A percentile compares a stretch with the other conserved stretches of the same genome.
These are phyloP conservation scores for Microcebus jonahi DNA, from an alignment of 2,113 vertebrate species.

Conservation along the genomic window DNA sequence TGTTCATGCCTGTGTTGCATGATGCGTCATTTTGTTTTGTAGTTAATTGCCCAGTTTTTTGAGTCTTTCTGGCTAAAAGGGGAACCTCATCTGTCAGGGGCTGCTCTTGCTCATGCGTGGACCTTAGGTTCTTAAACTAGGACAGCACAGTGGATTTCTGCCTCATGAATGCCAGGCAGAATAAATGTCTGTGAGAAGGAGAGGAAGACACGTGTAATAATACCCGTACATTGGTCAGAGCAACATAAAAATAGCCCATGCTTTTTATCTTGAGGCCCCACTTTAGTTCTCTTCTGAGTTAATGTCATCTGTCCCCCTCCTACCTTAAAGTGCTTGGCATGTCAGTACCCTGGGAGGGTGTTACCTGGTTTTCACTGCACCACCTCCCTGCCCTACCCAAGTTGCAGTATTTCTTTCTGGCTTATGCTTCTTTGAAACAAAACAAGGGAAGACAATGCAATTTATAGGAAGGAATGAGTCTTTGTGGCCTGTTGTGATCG, in stretches of 20 bases:
- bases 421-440: slow-evolving; percentile 46
- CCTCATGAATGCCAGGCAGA: background rate
- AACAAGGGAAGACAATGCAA: background rate
- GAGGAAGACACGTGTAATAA: background rate
- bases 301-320: background rate
- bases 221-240: background rate
- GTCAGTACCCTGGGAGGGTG: background rate
- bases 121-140: background rate
- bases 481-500: background rate
- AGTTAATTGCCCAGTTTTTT: background rate
- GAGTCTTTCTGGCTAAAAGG: background rate
- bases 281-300: background rate
- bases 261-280: background rate
- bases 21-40: background rate
- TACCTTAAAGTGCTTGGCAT: background rate
- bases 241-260: background rate
- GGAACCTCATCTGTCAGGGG: background rate
- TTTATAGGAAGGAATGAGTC: background rate
- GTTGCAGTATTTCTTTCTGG: background rate
- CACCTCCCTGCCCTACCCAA: background rate
- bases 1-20: background rate
- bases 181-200: background rate
- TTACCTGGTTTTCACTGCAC: background rate
- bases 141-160: background rate
- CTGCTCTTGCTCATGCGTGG: background rate